Evolutionary conservation across 2,113 vertebrate species (phyloP).

Genomic region (Megaptera novaeangliae): DNA sequence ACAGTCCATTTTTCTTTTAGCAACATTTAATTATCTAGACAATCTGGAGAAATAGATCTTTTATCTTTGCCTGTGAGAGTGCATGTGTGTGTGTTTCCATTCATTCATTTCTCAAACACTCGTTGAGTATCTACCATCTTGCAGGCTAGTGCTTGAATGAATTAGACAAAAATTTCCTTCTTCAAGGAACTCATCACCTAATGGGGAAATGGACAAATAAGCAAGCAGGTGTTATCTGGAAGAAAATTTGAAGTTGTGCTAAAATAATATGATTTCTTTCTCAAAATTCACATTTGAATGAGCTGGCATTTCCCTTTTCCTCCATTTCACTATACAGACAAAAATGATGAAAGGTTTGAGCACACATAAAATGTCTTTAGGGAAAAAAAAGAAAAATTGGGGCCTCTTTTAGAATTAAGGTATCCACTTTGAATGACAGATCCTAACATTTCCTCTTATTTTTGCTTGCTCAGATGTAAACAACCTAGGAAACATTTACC

Average conservation of each 20-base stretch:
- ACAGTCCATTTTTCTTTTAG: conserved; percentile 42
- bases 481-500: neutral
- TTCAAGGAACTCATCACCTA: neutral
- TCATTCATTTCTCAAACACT: neutral
- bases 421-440: neutral
- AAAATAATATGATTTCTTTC: neutral
- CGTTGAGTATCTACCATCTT: neutral
- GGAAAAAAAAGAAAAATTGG: neutral
- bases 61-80: neutral
- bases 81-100: neutral
- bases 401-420: neutral
- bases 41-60: neutral
- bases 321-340: neutral
- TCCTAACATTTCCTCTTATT: neutral
- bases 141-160: neutral
- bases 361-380: neutral
- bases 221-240: neutral
- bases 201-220: neutral
- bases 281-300: neutral
- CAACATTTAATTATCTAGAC: conserved; percentile 24
- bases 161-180: neutral
- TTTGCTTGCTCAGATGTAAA: neutral
- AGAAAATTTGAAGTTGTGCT: conserved; percentile 33
- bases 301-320: neutral
- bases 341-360: conserved; percentile 10